phyloP scores from a whole-genome alignment of 2,888 invertebrate species.

The Acleris laterana region DNA sequence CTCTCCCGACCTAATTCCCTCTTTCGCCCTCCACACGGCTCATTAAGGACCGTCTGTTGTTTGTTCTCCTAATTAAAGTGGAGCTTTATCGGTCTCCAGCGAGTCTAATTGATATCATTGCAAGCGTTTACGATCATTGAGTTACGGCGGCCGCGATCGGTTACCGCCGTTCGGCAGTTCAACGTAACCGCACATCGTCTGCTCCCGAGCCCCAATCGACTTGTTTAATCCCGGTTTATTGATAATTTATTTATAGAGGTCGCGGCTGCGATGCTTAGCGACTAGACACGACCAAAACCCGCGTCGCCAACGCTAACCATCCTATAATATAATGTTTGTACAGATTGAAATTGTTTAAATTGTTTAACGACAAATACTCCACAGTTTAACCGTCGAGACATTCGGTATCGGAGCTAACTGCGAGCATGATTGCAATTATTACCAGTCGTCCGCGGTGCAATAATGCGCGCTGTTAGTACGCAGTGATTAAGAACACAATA shows the following conservation, averaged over 20 bases:
- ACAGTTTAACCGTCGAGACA: no score
- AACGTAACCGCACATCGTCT: conserved; percentile 81
- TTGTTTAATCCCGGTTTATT: conserved; percentile 80
- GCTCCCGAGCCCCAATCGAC: conserved; percentile 73
- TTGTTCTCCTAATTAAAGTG: conserved; percentile 83
- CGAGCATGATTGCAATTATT: conserved; percentile 51
- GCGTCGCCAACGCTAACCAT: background rate
- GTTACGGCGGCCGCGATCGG: conserved; percentile 77
- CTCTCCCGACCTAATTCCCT: conserved; percentile 78
- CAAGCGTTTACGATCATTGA: conserved; percentile 82
- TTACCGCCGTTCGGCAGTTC: conserved; percentile 74
- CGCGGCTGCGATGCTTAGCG: conserved; percentile 41
- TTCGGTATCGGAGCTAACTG: conserved; percentile 38
- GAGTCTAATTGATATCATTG: conserved; percentile 83
- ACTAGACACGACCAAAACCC: background rate
- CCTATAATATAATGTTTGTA: no score
- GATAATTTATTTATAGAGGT: conserved; percentile 74
- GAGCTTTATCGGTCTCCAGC: conserved; percentile 80
- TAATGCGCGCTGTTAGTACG: conserved; percentile 52
- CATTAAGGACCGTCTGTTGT: conserved; percentile 82
- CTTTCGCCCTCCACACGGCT: conserved; percentile 78
- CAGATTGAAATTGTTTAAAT: no score
- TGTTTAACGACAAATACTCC: no score
- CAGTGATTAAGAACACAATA: conserved; percentile 68
- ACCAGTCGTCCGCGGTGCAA: conserved; percentile 53